phyloP scores from a whole-genome alignment of 2,113 vertebrate species.

The Sander vitreus region DNA sequence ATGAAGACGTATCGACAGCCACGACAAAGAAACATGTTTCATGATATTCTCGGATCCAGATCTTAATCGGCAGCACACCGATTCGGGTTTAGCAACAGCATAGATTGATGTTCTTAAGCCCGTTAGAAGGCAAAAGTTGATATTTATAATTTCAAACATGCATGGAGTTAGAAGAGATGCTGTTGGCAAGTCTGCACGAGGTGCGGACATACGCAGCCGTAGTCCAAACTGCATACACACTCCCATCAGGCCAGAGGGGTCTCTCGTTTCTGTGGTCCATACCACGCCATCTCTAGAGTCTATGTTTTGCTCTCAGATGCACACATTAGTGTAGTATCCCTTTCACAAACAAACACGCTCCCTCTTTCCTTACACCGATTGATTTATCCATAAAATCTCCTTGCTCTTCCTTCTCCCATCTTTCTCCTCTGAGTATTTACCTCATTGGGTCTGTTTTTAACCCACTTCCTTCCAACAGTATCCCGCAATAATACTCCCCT shows the following conservation, averaged over 20 bases:
- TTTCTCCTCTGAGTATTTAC: constrained; percentile 65
- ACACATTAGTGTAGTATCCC: constrained; percentile 60
- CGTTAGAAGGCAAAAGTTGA: too few species aligned
- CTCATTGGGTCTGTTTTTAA: constrained; percentile 65
- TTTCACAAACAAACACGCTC: constrained; percentile 62
- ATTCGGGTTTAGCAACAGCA: too few species aligned
- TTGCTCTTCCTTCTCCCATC: constrained; percentile 51
- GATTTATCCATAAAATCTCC: constrained; percentile 75
- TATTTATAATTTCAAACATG: too few species aligned
- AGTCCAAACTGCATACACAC: too few species aligned
- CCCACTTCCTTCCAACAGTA: constrained; percentile 34
- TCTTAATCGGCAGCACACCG: too few species aligned
- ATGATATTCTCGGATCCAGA: too few species aligned
- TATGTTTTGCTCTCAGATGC: constrained; percentile 43
- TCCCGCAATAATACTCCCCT: constrained; percentile 3
- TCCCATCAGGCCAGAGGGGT: neutral
- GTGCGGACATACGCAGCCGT: too few species aligned
- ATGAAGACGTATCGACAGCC: too few species aligned
- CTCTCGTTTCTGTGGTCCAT: constrained; percentile 46
- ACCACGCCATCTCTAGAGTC: constrained; percentile 28
- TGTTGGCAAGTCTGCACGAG: too few species aligned
- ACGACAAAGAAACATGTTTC: too few species aligned
- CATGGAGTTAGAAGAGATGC: too few species aligned
- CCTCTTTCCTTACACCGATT: constrained; percentile 62
- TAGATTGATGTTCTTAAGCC: too few species aligned